Evolutionary conservation across 2,113 vertebrate species (phyloP), one percentile per base, ranked within the genome.

Genomic region (Oryzias javanicus): DNA sequence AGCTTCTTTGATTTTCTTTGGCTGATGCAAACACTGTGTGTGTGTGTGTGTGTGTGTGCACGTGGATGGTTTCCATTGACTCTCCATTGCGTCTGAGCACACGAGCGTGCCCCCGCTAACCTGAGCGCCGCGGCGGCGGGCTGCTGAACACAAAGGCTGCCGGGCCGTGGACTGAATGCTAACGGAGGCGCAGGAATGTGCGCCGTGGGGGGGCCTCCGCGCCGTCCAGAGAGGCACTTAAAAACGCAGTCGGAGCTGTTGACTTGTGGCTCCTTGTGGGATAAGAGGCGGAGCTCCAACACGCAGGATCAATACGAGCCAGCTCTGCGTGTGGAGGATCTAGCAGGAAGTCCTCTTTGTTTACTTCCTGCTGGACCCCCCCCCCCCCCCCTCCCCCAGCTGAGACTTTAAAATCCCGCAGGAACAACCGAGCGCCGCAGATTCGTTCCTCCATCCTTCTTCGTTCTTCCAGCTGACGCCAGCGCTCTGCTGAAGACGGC

Each of bases 151-250:
- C 87, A 87, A 82, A 87, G 76, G 76, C 80, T 82, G 83, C 80
- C 80, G 74, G 74, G 69, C 67, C 87, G 86, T 72, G 78, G 65
- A 54, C 67, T 85, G 88, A 84, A 89, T 89, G 86, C 82, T 87
- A 83, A 88, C 78, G 18, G 64, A 58, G 74, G 74, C 74, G 60
- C 64, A 87, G 83, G 83, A 85, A 89, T 86, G 81, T 55, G 19
- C 18, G 40, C 47, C n/a, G 47, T 72, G 72, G 47, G 48, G 15
- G 63, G 46, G 51, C 49, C 18, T 57, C 51, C 17, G 59, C 5
- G 7, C 4, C 60, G 51, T 69, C 53, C 27, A 44, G 61, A 65
- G 52, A 53, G 67, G 68, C 70, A 79, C 76, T 85, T 82, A 68
- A 74, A 77, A 68, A 79, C 66, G 41, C 74, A 78, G 82, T 76